Conservation (phyloP, 2,888 invertebrate species). For the Pilophorus perplexus region DNA sequence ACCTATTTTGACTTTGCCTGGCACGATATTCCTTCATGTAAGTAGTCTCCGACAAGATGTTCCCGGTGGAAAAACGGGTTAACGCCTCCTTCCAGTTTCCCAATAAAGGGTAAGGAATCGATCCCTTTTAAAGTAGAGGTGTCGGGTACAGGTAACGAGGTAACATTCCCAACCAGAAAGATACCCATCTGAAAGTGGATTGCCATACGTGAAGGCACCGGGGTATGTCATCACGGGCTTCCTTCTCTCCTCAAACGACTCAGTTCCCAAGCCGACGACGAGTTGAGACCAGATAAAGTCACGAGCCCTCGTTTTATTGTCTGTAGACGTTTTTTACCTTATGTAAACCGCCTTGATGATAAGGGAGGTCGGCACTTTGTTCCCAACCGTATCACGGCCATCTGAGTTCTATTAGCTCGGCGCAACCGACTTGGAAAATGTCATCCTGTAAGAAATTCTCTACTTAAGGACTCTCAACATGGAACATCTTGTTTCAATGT, state of each 20-base stretch:
- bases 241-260: conserved; percentile 26
- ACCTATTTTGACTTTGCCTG: too few relatives aligned
- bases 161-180: conserved; percentile 14
- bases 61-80: conserved; percentile 7
- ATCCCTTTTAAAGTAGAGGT: conserved; percentile 33
- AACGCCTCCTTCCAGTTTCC: conserved; percentile 22
- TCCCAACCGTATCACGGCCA: conserved; percentile 6
- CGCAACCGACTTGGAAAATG: not conserved
- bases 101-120: conserved; percentile 30
- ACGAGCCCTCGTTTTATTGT: conserved; percentile 32
- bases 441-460: not conserved
- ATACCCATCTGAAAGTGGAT: conserved; percentile 26
- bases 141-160: conserved; percentile 33
- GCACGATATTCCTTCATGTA: conserved; percentile 4
- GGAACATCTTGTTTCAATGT: too few relatives aligned
- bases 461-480: too few relatives aligned
- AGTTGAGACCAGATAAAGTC: conserved; percentile 16
- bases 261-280: conserved; percentile 5
- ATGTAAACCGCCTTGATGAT: conserved; percentile 5
- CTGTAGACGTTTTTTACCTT: conserved; percentile 6
- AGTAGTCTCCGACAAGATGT: conserved; percentile 22
- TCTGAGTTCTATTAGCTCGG: conserved; percentile 26
- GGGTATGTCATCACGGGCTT: conserved; percentile 16
- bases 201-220: not conserved
- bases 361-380: conserved; percentile 17